These are phyloP conservation scores for Crotophaga sulcirostris DNA, from an alignment of 2,113 vertebrate species.

Conservation along the genomic window DNA sequence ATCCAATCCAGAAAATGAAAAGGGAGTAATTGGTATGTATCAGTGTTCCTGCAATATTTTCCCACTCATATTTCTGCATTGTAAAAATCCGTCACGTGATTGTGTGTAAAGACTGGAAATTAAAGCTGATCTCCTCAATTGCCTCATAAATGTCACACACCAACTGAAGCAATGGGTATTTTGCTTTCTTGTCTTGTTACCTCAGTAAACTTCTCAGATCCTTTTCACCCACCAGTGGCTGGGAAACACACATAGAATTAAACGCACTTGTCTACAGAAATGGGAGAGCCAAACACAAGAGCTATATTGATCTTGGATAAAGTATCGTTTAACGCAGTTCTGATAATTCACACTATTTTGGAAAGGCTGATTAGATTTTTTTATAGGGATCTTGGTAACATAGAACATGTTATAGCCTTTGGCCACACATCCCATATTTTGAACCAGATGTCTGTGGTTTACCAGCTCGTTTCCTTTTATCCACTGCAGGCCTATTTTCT, in stretches of 20 bases:
- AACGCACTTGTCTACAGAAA: background rate
- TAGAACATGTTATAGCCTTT: background rate
- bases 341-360: background rate
- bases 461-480: background rate
- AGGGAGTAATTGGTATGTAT: background rate
- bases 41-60: background rate
- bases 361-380: background rate
- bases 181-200: background rate
- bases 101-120: constrained; percentile 9
- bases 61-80: background rate
- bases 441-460: background rate
- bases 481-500: background rate
- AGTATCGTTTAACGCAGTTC: background rate
- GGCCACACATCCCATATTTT: background rate
- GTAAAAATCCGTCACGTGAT: background rate
- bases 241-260: background rate
- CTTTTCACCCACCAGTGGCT: background rate
- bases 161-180: background rate
- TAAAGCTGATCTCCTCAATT: background rate
- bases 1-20: background rate
- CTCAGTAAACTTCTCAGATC: background rate
- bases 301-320: background rate
- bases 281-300: background rate
- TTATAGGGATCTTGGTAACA: background rate
- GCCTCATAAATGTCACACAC: background rate